Base-by-base conservation (phyloP, 1,140 invertebrate genomes). In the Neocloeon triangulifer region DNA sequence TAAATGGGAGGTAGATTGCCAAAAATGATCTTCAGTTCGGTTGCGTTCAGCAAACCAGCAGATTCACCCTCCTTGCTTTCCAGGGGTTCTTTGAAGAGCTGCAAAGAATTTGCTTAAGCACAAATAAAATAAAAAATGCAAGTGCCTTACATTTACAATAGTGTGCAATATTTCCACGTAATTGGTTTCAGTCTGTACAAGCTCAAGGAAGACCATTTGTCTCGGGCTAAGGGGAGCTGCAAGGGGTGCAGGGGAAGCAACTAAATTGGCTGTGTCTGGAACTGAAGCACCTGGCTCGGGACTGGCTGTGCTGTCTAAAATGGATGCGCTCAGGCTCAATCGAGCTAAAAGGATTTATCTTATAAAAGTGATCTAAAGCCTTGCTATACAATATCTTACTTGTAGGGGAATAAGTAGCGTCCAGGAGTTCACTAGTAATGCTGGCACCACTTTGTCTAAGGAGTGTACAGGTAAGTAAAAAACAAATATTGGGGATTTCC, bases 171-270 rank as follows among this genome's bases (percentile, higher is more conserved):
- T 92, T 30, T 72, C 73, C 26, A 96, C 85, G 61, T 97, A 98
- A 62, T 96, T 97, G 19, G 70, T 79, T 55, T 98, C 92, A 6
- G 92, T 98, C 51, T 94, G 81, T 19, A 86, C 66, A 28, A 98
- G 59, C 56, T 98, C 91, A 49, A 81, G 66, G 44, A 92, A 91
- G 22, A 88, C 80, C 57, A 81, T 76, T 47, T 82, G 73, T 27
- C 85, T 56, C 1, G 74, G 65, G 12, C 79, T 75, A 42, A 77
- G 59, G 41, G 66, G n/a, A n/a, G n/a, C n/a, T n/a, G n/a, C n/a
- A n/a, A n/a, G n/a, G n/a, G n/a, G n/a, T n/a, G n/a, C n/a, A n/a
- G n/a, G n/a, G n/a, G n/a, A n/a, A n/a, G n/a, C n/a, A n/a, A n/a
- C n/a, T n/a, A n/a, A 54, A 49, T 45, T 48, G 1, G 52, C 33